A percentile compares a stretch with the other conserved stretches of the same genome.
Evolutionary conservation across 2,888 invertebrate species (phyloP).

Genomic region (Mythimna albipuncta): DNA sequence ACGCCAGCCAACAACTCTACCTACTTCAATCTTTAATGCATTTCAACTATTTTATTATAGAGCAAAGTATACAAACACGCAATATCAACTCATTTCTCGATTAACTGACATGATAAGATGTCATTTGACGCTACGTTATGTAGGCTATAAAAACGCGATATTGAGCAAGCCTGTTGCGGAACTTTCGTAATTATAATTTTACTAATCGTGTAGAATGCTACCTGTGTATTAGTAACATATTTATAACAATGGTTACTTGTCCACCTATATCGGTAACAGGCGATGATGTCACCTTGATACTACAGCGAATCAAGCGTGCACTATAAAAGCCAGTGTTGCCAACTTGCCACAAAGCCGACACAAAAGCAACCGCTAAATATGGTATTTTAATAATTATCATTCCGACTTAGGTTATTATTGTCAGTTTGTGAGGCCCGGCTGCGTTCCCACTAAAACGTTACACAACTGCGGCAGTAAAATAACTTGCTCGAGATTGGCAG

Average conservation of each 20-base stretch:
- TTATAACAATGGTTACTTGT: slow-evolving; percentile 44
- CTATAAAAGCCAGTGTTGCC: slow-evolving; percentile 67
- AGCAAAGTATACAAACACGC: slow-evolving; percentile 58
- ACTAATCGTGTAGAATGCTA: slow-evolving; percentile 22
- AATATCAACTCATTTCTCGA: slow-evolving; percentile 52
- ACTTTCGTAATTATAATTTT: slow-evolving; percentile 39
- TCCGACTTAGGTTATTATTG: slow-evolving; percentile 67
- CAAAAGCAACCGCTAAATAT: slow-evolving; percentile 71
- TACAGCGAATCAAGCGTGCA: slow-evolving; percentile 67
- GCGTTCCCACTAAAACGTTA: slow-evolving; percentile 67
- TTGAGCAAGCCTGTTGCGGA: slow-evolving; percentile 41
- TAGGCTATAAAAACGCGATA: slow-evolving; percentile 37
- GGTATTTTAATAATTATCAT: slow-evolving; percentile 76
- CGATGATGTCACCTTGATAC: slow-evolving; percentile 70
- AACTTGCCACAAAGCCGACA: slow-evolving; percentile 63
- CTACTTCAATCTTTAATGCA: slow-evolving; percentile 76
- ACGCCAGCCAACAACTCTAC: slow-evolving; percentile 71
- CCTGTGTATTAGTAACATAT: slow-evolving; percentile 8
- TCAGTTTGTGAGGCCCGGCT: slow-evolving; percentile 60
- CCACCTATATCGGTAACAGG: slow-evolving; percentile 42
- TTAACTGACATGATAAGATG: slow-evolving; percentile 56
- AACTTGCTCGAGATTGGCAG: slow-evolving; percentile 60
- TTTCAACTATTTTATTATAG: slow-evolving; percentile 73
- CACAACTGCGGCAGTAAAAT: slow-evolving; percentile 64
- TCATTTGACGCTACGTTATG: slow-evolving; percentile 51